Conservation (phyloP, 2,113 vertebrate genomes). For the Sminthopsis crassicaudata region DNA sequence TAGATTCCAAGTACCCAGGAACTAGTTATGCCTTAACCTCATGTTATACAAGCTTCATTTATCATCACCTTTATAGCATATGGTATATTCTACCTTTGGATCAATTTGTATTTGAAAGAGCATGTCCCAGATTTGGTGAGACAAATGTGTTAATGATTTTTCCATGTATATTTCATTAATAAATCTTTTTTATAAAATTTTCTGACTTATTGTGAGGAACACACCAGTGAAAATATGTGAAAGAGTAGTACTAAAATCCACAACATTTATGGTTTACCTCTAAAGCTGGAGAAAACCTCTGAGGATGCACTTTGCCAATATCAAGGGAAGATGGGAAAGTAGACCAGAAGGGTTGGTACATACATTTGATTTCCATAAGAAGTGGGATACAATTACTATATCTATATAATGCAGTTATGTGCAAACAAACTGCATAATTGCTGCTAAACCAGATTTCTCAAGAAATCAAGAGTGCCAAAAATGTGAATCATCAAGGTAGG, state of each 20-base stretch:
- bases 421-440: background rate
- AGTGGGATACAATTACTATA: background rate
- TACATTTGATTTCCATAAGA: background rate
- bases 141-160: background rate
- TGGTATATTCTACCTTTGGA: background rate
- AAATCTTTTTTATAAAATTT: background rate
- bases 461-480: background rate
- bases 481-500: background rate
- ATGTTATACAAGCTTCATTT: background rate
- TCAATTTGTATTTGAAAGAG: background rate
- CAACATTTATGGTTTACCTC: background rate
- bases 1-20: background rate
- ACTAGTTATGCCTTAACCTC: background rate
- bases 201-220: background rate
- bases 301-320: background rate
- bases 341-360: background rate
- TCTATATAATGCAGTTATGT: background rate
- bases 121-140: background rate
- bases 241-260: background rate
- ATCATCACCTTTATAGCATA: background rate
- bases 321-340: background rate
- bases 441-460: background rate
- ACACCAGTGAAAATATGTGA: background rate
- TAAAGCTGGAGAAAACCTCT: background rate
- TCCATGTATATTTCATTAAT: background rate